Evolutionary conservation across 2,797 vertebrate genomes (phyloP).

Genomic region (Emydoidea blandingii): DNA sequence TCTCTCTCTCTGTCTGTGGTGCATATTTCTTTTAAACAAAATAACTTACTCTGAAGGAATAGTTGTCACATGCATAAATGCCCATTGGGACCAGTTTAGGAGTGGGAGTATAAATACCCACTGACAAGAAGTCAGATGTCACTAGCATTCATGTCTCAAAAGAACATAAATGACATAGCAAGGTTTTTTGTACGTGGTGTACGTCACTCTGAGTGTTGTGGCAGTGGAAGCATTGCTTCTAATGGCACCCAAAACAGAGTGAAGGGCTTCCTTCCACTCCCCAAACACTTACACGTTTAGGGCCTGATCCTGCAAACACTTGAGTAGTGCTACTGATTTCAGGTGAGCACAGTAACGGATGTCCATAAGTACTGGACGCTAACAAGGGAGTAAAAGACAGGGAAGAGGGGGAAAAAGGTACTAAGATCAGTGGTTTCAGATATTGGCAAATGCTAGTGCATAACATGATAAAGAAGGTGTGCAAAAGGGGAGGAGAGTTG

Average conservation of each 20-base stretch:
- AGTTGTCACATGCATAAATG: neutral
- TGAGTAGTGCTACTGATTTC: neutral
- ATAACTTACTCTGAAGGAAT: fast-evolving
- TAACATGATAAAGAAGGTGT: neutral
- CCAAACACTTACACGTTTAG: neutral
- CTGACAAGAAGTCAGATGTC: fast-evolving
- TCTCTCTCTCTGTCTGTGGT: too few relatives aligned
- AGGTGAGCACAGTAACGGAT: neutral
- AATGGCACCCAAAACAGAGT: neutral
- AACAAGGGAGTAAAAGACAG: neutral
- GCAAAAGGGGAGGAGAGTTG: too few relatives aligned
- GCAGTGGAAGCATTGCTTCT: neutral
- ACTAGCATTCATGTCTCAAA: neutral
- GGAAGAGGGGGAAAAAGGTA: neutral
- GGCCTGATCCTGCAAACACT: neutral
- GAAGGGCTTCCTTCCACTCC: neutral
- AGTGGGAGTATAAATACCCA: neutral
- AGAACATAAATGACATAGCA: neutral
- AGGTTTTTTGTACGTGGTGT: neutral
- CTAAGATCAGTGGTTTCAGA: neutral
- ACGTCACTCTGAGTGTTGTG: neutral
- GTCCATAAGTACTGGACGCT: neutral
- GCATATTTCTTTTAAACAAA: neutral
- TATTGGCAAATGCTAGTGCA: neutral
- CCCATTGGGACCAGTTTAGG: neutral